A percentile compares a stretch with the other conserved stretches of the same genome.
Evolutionary conservation across 92 coral and sea anemone genomes (phyloP).

Genomic region (Zoanthus sansibaricus): DNA sequence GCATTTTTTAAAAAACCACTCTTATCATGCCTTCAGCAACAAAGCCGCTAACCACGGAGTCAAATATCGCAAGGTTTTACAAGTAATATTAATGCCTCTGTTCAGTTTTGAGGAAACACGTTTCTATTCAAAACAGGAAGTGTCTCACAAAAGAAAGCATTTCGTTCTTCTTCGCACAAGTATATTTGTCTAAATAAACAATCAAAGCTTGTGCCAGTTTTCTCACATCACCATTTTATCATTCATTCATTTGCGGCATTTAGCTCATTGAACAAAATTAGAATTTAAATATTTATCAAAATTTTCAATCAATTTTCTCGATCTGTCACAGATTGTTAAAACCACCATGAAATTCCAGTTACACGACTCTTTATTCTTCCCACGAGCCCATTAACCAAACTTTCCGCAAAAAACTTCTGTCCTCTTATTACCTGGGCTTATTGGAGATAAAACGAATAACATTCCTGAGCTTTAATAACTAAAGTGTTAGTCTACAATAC

Average conservation of each 20-base stretch:
- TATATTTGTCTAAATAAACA: neutral
- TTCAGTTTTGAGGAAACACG: neutral
- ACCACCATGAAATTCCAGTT: too few relatives aligned
- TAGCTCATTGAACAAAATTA: neutral
- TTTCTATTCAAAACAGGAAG: conserved; percentile 11
- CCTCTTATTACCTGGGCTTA: too few relatives aligned
- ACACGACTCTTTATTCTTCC: too few relatives aligned
- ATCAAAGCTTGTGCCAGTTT: neutral
- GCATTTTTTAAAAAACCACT: neutral
- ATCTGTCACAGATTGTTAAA: too few relatives aligned
- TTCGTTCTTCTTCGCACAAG: too few relatives aligned
- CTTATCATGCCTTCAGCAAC: neutral
- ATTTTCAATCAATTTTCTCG: too few relatives aligned
- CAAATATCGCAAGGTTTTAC: neutral
- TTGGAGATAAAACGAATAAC: too few relatives aligned
- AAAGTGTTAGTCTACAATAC: too few relatives aligned
- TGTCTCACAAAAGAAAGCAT: neutral
- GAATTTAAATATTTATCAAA: neutral
- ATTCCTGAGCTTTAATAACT: too few relatives aligned
- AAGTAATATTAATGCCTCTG: neutral
- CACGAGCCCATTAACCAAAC: too few relatives aligned
- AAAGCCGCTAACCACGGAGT: neutral
- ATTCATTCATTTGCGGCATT: neutral
- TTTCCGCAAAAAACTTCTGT: too few relatives aligned
- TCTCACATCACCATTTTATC: neutral